phyloP scores from a whole-genome alignment of 2,797 vertebrate species.

The Amphiprion clarkii region DNA sequence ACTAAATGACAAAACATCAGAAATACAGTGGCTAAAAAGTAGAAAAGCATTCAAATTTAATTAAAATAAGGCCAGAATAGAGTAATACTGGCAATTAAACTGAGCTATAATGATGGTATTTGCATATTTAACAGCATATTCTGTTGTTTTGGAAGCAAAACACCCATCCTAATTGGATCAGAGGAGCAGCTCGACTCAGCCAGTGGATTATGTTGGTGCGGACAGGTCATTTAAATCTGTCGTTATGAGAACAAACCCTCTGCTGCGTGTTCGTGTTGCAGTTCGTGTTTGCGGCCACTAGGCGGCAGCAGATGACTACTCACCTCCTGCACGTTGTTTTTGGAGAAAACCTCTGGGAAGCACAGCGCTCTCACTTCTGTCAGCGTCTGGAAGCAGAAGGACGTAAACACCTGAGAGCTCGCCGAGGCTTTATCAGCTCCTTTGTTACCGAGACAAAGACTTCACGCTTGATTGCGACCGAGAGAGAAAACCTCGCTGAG shows the following conservation, averaged over 20 bases:
- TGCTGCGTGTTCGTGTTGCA: neutral
- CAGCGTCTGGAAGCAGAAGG: constrained; percentile 87
- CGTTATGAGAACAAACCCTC: neutral
- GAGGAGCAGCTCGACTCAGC: neutral
- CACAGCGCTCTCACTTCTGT: constrained; percentile 91
- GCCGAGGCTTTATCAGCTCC: constrained; percentile 45
- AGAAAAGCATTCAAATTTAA: too few relatives aligned
- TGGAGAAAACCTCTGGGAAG: constrained; percentile 92
- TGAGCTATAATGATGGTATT: neutral
- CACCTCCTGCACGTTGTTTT: constrained; percentile 93
- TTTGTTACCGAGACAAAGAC: constrained; percentile 63
- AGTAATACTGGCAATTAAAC: neutral
- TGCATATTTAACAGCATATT: neutral
- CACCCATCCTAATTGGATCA: constrained; percentile 21
- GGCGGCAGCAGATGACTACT: constrained; percentile 71
- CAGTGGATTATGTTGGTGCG: neutral
- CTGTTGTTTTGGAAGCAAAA: constrained; percentile 3
- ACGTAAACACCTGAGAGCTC: constrained; percentile 70
- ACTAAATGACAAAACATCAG: too few relatives aligned
- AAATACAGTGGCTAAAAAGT: too few relatives aligned
- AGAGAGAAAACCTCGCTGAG: neutral
- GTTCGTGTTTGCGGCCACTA: constrained; percentile 33
- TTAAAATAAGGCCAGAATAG: too few relatives aligned
- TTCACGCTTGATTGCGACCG: neutral
- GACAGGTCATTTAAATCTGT: constrained; percentile 20